Conservation (phyloP, 2,888 invertebrate genomes). For the Campoplex capitator region DNA sequence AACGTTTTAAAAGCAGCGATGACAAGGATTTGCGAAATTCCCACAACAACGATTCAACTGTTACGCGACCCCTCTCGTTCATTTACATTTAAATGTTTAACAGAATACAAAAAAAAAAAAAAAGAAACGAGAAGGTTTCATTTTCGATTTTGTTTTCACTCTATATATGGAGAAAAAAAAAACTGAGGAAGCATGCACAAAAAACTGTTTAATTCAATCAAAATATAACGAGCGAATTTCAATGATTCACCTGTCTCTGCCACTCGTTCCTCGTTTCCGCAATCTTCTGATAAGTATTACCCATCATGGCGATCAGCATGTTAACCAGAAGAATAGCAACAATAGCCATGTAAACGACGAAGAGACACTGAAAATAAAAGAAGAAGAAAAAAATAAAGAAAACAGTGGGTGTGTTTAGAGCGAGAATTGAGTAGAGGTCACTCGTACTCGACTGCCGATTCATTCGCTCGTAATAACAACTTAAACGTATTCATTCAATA, state of each 20-base stretch:
- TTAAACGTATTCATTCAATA: slow-evolving; percentile 48
- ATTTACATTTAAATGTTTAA: not conserved
- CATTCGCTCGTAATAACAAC: slow-evolving; percentile 17
- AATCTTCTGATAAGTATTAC: slow-evolving; percentile 99
- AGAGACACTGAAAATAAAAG: slow-evolving; percentile 88
- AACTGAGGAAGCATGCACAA: not conserved
- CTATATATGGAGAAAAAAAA: not conserved
- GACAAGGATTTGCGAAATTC: slow-evolving; percentile 41
- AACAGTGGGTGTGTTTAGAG: not conserved
- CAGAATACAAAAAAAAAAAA: not conserved
- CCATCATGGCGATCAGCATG: slow-evolving; percentile 99
- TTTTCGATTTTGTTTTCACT: not conserved
- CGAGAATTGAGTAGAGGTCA: not conserved
- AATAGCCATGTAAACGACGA: slow-evolving; percentile 98
- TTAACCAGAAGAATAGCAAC: slow-evolving; percentile 98
- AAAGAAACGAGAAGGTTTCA: not conserved
- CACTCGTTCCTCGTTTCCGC: slow-evolving; percentile 99
- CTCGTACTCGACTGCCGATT: not conserved
- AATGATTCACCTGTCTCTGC: slow-evolving; percentile 91
- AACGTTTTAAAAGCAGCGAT: slow-evolving; percentile 42
- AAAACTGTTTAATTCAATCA: not conserved
- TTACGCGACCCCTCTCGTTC: not conserved
- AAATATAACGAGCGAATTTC: not conserved
- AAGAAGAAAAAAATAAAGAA: not conserved
- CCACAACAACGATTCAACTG: slow-evolving; percentile 29